Evolutionary conservation across 1,140 invertebrate genomes (phyloP), one percentile per base, ranked within the genome.

Genomic region (Lepidotrigona ventralis): DNA sequence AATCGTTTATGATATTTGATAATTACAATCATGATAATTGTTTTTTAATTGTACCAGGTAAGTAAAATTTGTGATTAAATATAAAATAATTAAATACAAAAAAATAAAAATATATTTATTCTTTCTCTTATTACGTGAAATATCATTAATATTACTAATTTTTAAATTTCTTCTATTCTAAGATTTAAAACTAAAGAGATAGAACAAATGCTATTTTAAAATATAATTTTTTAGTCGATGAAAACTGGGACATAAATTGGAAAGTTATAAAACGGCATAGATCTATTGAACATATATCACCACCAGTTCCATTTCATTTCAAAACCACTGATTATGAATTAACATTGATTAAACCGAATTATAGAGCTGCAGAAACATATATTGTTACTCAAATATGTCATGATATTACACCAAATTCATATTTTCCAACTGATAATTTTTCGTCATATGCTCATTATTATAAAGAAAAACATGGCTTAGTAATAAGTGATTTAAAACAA

Each of bases 341-440:
- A 15, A 60, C 92, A 54, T 72, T 93, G 12, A 88, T 94, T 73
- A 86, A 82, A 29, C 91, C 92, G 12, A 92, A 81, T 78, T 93
- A 93, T 75, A 91, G 93, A 88, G 75, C 79, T 29, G 89, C 85
- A 21, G 87, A 80, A 19, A 85, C 92, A 11, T 98, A 98, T 93
- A 95, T 99, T 85, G 98, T 99, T 1, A 98, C 97, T 6, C 95
- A 97, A 91, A 96, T 99, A n/a, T 96, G 96, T 66, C 93, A 96
- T 6, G 96, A 98, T 87, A 94, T 98, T 74, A 97, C 95, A n/a
- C 97, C 98, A 0, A 71, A 94, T 21, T 98, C 97, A 58, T 88
- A 93, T 29, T 99, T 99, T 94, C 98, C 98, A 1, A 96, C 96
- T 21, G 93, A 96, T n/a, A 90, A 96, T 0, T 98, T 96, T 90